Percentiles rank a stretch among this genome's conserved stretches.
Conservation (phyloP, 2,113 vertebrate species). For the Circaetus cinerascens region DNA sequence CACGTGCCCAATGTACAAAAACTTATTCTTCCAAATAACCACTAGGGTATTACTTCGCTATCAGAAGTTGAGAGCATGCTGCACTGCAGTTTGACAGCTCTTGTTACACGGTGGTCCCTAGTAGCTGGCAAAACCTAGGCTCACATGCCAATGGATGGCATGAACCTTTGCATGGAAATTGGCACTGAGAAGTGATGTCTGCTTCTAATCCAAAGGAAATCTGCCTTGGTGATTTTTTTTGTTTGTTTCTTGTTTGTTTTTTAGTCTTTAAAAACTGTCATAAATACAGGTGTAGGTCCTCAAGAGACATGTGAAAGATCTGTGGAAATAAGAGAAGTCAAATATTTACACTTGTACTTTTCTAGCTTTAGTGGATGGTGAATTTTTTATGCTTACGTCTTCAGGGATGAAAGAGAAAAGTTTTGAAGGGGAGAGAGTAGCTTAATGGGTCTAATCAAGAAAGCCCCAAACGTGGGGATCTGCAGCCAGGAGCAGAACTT, state of each 20-base stretch:
- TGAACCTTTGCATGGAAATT: no score
- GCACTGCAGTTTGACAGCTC: not conserved
- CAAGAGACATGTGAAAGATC: rapidly evolving
- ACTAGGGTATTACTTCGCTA: rapidly evolving
- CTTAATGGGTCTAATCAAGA: not conserved
- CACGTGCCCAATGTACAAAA: rapidly evolving
- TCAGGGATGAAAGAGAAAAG: not conserved
- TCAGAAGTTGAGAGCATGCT: rapidly evolving
- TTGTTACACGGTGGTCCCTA: not conserved
- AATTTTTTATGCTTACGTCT: not conserved
- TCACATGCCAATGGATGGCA: not conserved
- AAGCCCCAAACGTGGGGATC: not conserved
- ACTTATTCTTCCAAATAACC: not conserved
- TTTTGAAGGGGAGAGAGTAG: not conserved
- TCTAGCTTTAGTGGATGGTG: not conserved
- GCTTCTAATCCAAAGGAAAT: no score
- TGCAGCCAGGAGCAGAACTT: not conserved
- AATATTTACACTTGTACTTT: not conserved
- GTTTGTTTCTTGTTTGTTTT: no score
- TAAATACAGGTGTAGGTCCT: not conserved
- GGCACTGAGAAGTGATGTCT: no score
- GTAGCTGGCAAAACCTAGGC: not conserved
- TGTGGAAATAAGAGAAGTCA: not conserved
- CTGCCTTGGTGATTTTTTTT: no score
- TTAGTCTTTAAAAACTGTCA: not conserved